These are phyloP conservation scores for Alentia gelatinosa DNA, from an alignment of 2,888 invertebrate species.

Conservation along the genomic window DNA sequence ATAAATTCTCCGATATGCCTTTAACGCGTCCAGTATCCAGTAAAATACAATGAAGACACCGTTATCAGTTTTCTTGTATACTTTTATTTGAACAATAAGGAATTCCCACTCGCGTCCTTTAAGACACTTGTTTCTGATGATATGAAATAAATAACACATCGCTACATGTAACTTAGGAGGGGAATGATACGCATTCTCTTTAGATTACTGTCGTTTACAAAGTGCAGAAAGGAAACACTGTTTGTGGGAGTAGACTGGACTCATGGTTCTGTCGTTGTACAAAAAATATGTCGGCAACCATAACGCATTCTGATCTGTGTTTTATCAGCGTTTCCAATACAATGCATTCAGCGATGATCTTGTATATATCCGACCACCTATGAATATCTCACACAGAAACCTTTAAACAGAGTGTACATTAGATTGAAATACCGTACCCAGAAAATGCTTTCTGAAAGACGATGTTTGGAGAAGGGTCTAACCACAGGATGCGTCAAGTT, in stretches of 20 bases:
- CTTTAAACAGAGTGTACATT: no score
- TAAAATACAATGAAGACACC: no score
- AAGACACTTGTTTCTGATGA: not conserved
- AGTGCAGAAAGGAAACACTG: no score
- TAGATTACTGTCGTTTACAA: not conserved
- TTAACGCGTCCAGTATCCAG: no score
- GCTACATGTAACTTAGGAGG: not conserved
- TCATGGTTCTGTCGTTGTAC: not conserved
- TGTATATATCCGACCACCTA: no score
- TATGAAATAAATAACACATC: slow-evolving; percentile 19
- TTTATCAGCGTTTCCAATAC: not conserved
- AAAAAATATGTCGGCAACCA: not conserved
- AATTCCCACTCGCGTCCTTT: not conserved
- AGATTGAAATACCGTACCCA: no score
- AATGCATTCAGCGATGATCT: not conserved
- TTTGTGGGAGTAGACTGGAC: no score
- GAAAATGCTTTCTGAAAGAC: no score
- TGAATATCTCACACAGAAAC: no score
- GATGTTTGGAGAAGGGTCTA: no score
- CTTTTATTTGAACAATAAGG: not conserved
- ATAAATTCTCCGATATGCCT: no score
- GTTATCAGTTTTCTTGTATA: not conserved
- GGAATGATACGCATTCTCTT: not conserved
- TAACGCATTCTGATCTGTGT: not conserved
- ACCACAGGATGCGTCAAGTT: no score